Evolutionary conservation across 2,113 vertebrate genomes (phyloP).

Genomic region (Gymnarchus niloticus): DNA sequence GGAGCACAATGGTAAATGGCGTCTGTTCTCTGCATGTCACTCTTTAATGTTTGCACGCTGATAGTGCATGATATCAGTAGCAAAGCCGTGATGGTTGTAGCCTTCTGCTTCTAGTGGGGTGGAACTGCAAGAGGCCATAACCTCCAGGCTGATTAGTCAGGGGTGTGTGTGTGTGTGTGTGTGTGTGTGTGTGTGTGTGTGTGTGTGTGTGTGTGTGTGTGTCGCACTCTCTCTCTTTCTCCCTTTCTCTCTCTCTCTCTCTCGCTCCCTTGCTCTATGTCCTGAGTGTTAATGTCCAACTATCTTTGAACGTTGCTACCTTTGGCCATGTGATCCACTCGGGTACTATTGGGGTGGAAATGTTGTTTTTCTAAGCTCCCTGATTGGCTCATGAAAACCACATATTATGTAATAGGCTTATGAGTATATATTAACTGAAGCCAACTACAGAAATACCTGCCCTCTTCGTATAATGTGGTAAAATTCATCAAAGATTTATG

Average conservation of each 20-base stretch:
- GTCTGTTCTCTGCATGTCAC: too few species aligned
- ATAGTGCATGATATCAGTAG: not conserved
- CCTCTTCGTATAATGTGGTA: not conserved
- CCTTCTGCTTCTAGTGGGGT: not conserved
- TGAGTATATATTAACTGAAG: not conserved
- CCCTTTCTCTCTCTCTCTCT: constrained; percentile 29
- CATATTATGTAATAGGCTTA: not conserved
- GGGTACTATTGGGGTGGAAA: not conserved
- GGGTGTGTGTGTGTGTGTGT: not conserved
- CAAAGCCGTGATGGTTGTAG: not conserved
- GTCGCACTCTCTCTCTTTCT: not conserved
- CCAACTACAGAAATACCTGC: not conserved
- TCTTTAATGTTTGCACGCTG: not conserved
- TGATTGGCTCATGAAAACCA: not conserved
- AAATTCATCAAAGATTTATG: not conserved
- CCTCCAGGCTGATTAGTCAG: not conserved
- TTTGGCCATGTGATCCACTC: not conserved
- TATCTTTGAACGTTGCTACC: not conserved
- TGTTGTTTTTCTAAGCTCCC: not conserved
- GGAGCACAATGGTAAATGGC: not conserved
- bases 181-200: constrained; percentile 10
- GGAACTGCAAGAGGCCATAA: not conserved
- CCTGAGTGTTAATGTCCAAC: too few species aligned
- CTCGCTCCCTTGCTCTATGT: constrained; percentile 19
- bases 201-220: constrained; percentile 15